phyloP scores from a whole-genome alignment of 2,113 vertebrate species.

The Conger conger region DNA sequence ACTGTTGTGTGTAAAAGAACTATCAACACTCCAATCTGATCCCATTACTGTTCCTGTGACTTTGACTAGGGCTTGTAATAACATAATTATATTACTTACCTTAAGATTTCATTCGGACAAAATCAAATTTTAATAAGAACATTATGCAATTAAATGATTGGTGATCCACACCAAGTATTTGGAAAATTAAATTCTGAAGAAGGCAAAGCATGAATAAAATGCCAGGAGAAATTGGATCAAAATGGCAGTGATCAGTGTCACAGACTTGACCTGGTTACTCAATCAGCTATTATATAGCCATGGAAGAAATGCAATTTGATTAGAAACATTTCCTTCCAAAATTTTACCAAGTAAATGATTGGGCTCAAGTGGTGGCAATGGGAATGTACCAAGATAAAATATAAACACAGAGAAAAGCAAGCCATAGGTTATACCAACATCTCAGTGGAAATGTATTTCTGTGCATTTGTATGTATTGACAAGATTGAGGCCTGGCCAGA shows the following conservation, averaged over 20 bases:
- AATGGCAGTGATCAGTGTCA: constrained; percentile 4
- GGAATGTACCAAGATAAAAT: background rate
- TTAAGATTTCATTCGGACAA: constrained; percentile 23
- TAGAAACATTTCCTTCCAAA: background rate
- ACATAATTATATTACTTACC: constrained; percentile 1
- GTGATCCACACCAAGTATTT: constrained; percentile 46
- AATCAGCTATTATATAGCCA: constrained; percentile 20
- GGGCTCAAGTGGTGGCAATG: background rate
- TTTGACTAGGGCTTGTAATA: constrained; percentile 38
- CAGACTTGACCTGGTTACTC: constrained; percentile 13
- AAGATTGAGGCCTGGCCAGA: background rate
- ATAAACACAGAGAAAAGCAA: constrained; percentile 37
- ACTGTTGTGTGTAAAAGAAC: constrained; percentile 29
- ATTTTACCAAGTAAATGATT: background rate
- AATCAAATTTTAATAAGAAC: constrained; percentile 33
- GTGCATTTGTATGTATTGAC: background rate
- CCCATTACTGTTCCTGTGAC: constrained; percentile 22
- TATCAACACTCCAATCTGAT: background rate
- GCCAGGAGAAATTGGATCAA: constrained; percentile 19
- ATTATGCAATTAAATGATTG: constrained; percentile 41
- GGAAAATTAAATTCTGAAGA: constrained; percentile 37
- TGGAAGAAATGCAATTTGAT: background rate
- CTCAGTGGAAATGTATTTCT: constrained; percentile 31
- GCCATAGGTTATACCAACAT: constrained; percentile 40
- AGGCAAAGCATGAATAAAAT: constrained; percentile 3